phyloP scores from a whole-genome alignment of 2,888 invertebrate species.

The Drosophila putrida region DNA sequence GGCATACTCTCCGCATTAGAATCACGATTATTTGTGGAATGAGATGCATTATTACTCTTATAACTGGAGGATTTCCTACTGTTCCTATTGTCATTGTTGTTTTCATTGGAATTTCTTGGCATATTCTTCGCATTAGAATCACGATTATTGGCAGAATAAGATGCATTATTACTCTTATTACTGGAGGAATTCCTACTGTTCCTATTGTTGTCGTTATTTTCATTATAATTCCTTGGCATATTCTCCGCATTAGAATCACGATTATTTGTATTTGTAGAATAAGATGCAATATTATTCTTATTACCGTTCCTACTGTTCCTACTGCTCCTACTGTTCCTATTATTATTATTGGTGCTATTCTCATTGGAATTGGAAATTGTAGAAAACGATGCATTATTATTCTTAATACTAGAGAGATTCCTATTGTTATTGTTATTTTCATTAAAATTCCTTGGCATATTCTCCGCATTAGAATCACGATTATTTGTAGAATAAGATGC shows the following conservation, averaged over 20 bases:
- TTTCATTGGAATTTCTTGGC: too few species aligned
- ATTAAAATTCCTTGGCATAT: too few species aligned
- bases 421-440: not conserved
- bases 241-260: too few species aligned
- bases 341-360: not conserved
- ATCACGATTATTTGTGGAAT: too few species aligned
- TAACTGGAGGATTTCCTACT: not conserved
- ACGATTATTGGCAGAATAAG: not conserved
- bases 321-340: not conserved
- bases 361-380: not conserved
- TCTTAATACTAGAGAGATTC: not conserved
- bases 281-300: not conserved
- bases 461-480: too few species aligned
- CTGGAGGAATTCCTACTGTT: not conserved
- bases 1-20: too few species aligned
- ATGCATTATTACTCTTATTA: not conserved
- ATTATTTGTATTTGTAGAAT: not conserved
- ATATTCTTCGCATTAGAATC: too few species aligned
- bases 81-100: not conserved
- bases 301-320: not conserved
- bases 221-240: too few species aligned
- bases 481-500: not conserved
- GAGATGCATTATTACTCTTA: not conserved
- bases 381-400: not conserved
- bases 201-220: not conserved